phyloP scores from a whole-genome alignment of 2,797 vertebrate genomes.

The Gambelia wislizenii region DNA sequence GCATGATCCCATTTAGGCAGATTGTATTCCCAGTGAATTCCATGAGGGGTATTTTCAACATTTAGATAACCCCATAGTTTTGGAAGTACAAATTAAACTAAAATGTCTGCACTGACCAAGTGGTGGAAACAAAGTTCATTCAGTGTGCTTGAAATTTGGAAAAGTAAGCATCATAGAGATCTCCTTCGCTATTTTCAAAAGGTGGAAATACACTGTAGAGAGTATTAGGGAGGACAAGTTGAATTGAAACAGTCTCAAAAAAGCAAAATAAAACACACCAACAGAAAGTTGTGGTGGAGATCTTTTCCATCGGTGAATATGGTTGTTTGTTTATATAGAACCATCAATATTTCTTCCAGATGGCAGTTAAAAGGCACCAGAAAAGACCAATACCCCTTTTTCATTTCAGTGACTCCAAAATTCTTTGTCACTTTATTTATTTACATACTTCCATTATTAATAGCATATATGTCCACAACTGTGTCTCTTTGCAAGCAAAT shows the following conservation, averaged over 20 bases:
- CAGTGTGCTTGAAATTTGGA: background rate
- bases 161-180: no score
- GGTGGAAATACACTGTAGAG: background rate
- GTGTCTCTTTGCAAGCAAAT: no score
- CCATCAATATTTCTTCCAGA: background rate
- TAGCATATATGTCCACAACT: background rate
- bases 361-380: background rate
- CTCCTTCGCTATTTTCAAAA: background rate
- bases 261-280: background rate
- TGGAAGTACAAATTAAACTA: background rate
- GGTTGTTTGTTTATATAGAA: background rate
- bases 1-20: no score
- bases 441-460: slow-evolving; percentile 23
- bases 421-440: slow-evolving; percentile 1
- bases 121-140: background rate
- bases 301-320: no score
- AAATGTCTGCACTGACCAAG: background rate
- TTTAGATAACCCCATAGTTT: no score
- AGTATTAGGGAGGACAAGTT: background rate
- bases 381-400: background rate
- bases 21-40: no score
- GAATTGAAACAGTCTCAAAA: background rate
- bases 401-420: background rate
- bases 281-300: background rate
- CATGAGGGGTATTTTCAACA: no score